Percentiles rank a stretch among this genome's conserved stretches.
Conservation (phyloP, 2,888 invertebrate genomes). For the Tachina grossa region DNA sequence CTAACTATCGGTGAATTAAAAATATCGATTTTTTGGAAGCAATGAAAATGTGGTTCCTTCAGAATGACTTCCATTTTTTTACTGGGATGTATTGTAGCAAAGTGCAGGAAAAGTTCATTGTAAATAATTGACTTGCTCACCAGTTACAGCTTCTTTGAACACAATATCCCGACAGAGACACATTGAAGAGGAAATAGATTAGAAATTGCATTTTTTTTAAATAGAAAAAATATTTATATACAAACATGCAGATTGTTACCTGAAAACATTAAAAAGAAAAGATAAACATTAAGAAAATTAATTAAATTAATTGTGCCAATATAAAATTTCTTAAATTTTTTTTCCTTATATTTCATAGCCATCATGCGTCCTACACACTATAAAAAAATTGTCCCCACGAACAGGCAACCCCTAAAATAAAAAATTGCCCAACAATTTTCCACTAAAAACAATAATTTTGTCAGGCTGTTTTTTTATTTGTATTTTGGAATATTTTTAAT, state of each 20-base stretch:
- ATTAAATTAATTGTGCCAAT: background rate
- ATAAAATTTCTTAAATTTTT: background rate
- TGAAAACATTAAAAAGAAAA: conserved; percentile 11
- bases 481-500: no score
- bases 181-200: background rate
- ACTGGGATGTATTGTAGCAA: background rate
- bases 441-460: no score
- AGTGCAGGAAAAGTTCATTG: conserved; percentile 27
- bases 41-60: no score
- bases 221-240: background rate
- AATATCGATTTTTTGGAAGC: no score
- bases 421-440: no score
- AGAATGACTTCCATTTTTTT: no score
- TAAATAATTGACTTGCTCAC: conserved; percentile 44
- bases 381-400: no score
- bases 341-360: no score
- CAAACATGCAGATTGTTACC: conserved; percentile 3
- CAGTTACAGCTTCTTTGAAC: conserved; percentile 3
- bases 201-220: background rate
- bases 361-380: no score
- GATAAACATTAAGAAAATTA: background rate
- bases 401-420: no score
- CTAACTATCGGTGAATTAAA: no score
- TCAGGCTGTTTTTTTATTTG: no score
- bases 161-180: conserved; percentile 18